Conservation (phyloP, 2,888 invertebrate species). For the Diarsia mendica region DNA sequence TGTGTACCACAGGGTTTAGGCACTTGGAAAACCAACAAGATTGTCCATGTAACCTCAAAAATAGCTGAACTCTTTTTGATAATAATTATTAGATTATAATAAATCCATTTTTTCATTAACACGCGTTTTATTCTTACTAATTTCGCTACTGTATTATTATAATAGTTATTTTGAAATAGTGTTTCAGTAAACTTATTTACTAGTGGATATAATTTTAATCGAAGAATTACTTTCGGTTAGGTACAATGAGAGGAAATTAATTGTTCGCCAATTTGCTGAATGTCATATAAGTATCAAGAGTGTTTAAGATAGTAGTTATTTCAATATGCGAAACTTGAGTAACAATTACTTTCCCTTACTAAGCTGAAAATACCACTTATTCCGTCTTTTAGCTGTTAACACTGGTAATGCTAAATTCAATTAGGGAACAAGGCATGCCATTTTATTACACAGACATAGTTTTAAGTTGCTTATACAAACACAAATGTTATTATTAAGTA, state of each 20-base stretch:
- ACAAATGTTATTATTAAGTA: too few species aligned
- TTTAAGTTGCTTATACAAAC: too few species aligned
- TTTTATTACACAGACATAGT: too few species aligned
- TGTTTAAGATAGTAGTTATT: not conserved
- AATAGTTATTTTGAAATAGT: constrained; percentile 29
- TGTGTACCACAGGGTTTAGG: constrained; percentile 6
- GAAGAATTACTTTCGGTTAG: constrained; percentile 14
- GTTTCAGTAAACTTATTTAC: constrained; percentile 18
- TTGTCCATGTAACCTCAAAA: constrained; percentile 1
- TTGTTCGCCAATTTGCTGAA: not conserved
- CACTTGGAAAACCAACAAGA: constrained; percentile 14
- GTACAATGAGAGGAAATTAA: not conserved
- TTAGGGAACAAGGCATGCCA: too few species aligned
- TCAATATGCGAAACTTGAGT: not conserved
- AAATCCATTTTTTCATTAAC: constrained; percentile 46
- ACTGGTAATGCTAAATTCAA: not conserved
- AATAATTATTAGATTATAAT: not conserved
- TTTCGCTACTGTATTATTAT: constrained; percentile 21
- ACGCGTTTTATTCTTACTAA: constrained; percentile 31
- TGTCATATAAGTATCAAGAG: not conserved
- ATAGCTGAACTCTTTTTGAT: constrained; percentile 15
- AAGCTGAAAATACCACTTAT: not conserved
- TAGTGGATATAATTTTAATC: constrained; percentile 14
- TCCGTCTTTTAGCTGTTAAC: not conserved
- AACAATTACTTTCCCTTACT: not conserved